Conservation (phyloP, 2,888 invertebrate species). For the Enchytraeus crypticus region DNA sequence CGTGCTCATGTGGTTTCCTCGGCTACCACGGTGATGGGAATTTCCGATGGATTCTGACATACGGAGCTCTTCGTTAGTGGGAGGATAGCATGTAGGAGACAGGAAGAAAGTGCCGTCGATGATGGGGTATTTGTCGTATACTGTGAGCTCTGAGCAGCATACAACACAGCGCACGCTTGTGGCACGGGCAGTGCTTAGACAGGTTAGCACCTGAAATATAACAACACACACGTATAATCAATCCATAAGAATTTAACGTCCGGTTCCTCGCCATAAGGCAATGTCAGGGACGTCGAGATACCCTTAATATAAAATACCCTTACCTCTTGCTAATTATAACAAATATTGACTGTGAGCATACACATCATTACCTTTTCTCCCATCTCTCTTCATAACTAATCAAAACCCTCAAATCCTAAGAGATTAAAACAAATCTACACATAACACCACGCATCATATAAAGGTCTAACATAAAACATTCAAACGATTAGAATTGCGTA, state of each 20-base stretch:
- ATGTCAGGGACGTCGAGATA: too few relatives aligned
- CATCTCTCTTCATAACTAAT: too few relatives aligned
- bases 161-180: conserved; percentile 70
- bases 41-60: neutral
- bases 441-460: too few relatives aligned
- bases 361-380: too few relatives aligned
- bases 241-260: neutral
- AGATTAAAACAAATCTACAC: too few relatives aligned
- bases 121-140: conserved; percentile 88
- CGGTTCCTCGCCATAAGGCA: too few relatives aligned
- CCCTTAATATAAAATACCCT: too few relatives aligned
- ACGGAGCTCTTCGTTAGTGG: conserved; percentile 5
- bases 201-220: conserved; percentile 87
- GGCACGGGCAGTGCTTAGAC: conserved; percentile 75
- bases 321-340: too few relatives aligned
- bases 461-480: too few relatives aligned
- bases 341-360: too few relatives aligned
- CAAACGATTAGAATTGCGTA: too few relatives aligned
- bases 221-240: conserved; percentile 52
- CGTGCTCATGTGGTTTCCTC: neutral
- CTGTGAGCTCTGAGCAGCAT: conserved; percentile 74
- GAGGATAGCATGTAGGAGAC: conserved; percentile 65
- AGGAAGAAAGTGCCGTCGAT: conserved; percentile 97
- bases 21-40: neutral
- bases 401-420: too few relatives aligned